Percentiles rank a stretch among this genome's conserved stretches.
phyloP scores from a whole-genome alignment of 64 coral and sea anemone species.

The Stichodactyla mertensii region DNA sequence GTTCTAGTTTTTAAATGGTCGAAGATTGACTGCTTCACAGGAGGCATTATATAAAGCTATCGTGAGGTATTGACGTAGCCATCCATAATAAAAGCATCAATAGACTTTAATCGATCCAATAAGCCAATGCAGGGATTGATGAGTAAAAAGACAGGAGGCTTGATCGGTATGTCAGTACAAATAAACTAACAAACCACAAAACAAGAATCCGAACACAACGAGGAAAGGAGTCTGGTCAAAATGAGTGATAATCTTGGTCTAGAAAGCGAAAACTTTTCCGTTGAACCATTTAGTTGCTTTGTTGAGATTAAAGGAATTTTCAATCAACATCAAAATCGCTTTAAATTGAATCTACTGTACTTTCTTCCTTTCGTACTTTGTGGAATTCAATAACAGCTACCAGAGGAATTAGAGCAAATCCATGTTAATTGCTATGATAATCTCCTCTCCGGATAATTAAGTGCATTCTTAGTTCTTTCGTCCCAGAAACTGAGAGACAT shows the following conservation, averaged over 20 bases:
- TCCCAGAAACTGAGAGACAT: neutral
- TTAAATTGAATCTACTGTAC: neutral
- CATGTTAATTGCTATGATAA: neutral
- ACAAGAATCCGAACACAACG: no score
- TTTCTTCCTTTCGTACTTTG: neutral
- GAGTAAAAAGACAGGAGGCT: no score
- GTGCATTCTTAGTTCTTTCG: neutral
- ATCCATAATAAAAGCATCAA: neutral
- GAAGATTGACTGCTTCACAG: no score
- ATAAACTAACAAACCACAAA: no score
- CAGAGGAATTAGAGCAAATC: neutral
- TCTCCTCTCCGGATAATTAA: neutral
- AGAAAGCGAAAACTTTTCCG: neutral
- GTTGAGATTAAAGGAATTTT: neutral
- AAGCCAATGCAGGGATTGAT: neutral
- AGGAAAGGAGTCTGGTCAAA: no score
- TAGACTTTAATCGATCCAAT: neutral
- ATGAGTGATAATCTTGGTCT: no score
- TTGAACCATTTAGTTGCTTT: neutral
- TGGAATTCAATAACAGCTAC: neutral
- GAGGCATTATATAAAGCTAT: no score
- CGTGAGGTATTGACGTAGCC: neutral
- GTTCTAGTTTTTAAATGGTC: no score
- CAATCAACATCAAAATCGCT: neutral
- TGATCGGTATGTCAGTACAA: no score